These are phyloP conservation scores for Chloebia gouldiae DNA, from an alignment of 2,113 vertebrate genomes.

Conservation along the genomic window DNA sequence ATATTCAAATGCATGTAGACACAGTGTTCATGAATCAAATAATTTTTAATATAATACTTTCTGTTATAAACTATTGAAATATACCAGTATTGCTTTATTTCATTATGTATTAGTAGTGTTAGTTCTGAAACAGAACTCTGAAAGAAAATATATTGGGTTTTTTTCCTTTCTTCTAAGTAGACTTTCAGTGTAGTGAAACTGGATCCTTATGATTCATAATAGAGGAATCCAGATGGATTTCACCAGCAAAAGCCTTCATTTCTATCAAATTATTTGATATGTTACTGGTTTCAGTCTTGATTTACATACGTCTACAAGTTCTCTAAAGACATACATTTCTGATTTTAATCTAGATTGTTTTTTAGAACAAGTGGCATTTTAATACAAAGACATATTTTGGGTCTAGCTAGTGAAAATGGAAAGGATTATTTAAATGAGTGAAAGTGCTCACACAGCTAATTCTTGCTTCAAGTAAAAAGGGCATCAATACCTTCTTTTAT, in stretches of 20 bases:
- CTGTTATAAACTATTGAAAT: neutral
- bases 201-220: neutral
- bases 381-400: neutral
- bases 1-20: neutral
- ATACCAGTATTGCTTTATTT: neutral
- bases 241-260: neutral
- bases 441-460: neutral
- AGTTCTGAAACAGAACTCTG: too few relatives aligned
- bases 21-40: neutral
- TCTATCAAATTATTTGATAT: neutral
- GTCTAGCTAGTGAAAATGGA: neutral
- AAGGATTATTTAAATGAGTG: neutral
- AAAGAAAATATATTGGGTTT: neutral
- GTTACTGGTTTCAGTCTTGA: neutral
- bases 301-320: neutral
- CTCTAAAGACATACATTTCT: neutral
- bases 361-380: neutral
- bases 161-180: neutral
- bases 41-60: neutral
- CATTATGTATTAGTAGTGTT: too few relatives aligned
- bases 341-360: neutral
- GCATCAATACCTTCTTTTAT: neutral
- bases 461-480: neutral
- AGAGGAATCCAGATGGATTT: neutral
- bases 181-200: neutral